phyloP scores from a whole-genome alignment of 1,140 invertebrate genomes.

The Tyrophagus putrescentiae region DNA sequence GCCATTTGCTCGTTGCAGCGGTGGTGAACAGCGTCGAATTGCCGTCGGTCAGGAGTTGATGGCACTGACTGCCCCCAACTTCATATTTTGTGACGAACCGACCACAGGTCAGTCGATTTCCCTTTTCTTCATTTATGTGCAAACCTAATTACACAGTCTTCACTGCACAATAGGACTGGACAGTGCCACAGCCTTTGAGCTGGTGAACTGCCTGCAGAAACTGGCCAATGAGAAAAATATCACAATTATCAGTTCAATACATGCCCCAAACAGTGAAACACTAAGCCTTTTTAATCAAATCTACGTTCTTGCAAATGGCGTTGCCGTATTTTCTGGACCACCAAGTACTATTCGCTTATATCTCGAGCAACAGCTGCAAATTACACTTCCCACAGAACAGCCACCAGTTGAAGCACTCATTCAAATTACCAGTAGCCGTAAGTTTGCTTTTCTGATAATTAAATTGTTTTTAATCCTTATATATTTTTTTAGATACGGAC shows the following conservation, averaged over 20 bases:
- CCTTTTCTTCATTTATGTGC: too few relatives aligned
- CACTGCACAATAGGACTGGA: too few relatives aligned
- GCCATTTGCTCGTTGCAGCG: neutral
- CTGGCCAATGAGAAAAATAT: neutral
- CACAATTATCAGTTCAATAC: neutral
- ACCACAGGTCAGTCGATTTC: too few relatives aligned
- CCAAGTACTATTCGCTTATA: too few relatives aligned
- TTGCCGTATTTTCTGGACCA: conserved; percentile 1
- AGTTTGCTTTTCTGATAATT: too few relatives aligned
- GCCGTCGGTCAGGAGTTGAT: conserved; percentile 20
- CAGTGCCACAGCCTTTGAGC: conserved; percentile 30
- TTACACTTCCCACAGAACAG: too few relatives aligned
- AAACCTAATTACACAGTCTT: too few relatives aligned
- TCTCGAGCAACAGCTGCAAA: too few relatives aligned
- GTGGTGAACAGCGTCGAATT: conserved; percentile 8
- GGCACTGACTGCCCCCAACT: neutral
- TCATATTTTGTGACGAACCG: conserved; percentile 19
- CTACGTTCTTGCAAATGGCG: conserved; percentile 3
- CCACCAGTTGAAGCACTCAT: too few relatives aligned
- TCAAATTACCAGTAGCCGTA: too few relatives aligned
- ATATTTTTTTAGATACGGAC: too few relatives aligned
- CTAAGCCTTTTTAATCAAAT: neutral
- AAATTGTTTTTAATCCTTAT: too few relatives aligned
- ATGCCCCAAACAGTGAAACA: neutral
- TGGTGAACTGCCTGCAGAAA: neutral